Percentiles rank a stretch among this genome's conserved stretches.
phyloP scores from a whole-genome alignment of 92 coral and sea anemone species.

The Hydrozoanthus gracilis region DNA sequence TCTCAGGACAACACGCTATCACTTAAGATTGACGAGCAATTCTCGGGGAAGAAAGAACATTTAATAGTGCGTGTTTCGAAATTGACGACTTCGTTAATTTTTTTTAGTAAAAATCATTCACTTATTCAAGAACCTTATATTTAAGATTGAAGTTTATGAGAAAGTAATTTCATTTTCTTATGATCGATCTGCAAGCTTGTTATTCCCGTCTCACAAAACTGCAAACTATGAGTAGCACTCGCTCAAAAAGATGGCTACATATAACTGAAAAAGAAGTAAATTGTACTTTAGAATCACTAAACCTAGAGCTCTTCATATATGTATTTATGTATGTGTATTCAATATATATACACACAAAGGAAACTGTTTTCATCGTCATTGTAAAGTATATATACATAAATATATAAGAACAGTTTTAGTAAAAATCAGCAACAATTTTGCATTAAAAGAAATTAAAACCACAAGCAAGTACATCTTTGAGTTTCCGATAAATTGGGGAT shows the following conservation, averaged over 20 bases:
- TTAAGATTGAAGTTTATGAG: background rate
- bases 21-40: background rate
- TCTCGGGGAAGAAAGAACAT: background rate
- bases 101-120: background rate
- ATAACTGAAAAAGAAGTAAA: background rate
- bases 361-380: background rate
- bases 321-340: background rate
- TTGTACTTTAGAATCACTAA: background rate
- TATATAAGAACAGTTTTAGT: slow-evolving; percentile 20
- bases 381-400: slow-evolving; percentile 2
- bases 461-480: background rate
- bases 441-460: slow-evolving; percentile 32
- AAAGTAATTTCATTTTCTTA: slow-evolving; percentile 17
- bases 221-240: background rate
- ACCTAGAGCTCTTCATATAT: no score
- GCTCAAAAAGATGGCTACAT: background rate
- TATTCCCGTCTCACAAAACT: background rate
- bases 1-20: background rate
- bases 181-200: background rate
- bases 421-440: slow-evolving; percentile 5
- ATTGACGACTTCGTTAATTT: background rate
- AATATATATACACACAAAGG: background rate
- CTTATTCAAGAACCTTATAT: background rate
- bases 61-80: background rate
- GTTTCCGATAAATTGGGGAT: background rate